Evolutionary conservation across 2,113 vertebrate genomes (phyloP).

Genomic region (Gnathonemus longibarbis): DNA sequence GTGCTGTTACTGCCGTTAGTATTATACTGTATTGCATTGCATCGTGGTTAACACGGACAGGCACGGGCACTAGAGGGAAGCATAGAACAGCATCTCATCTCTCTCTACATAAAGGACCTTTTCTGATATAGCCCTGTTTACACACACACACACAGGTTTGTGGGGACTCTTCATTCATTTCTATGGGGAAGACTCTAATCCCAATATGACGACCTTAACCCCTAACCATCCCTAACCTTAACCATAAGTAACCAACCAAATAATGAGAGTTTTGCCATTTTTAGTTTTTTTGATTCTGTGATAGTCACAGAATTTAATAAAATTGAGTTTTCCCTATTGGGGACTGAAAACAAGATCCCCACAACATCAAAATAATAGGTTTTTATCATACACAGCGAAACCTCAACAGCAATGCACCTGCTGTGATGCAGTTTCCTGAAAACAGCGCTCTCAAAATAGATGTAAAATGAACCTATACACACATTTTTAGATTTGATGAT

Average conservation of each 20-base stretch:
- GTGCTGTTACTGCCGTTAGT: neutral
- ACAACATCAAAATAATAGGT: neutral
- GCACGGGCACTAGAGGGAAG: slow-evolving; percentile 56
- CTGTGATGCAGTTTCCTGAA: no score
- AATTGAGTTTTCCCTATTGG: neutral
- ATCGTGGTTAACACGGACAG: neutral
- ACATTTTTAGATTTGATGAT: no score
- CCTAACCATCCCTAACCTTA: neutral
- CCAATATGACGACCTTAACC: neutral
- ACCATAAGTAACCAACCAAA: neutral
- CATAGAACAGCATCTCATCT: slow-evolving; percentile 45
- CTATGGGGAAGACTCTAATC: neutral
- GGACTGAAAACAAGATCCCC: neutral
- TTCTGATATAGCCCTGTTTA: neutral
- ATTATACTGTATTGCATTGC: neutral
- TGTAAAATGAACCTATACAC: no score
- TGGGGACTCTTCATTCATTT: no score
- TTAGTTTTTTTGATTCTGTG: neutral
- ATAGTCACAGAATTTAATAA: neutral
- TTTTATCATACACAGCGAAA: neutral
- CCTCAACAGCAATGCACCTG: no score
- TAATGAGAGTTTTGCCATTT: neutral
- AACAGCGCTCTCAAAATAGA: no score
- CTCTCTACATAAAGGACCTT: neutral
- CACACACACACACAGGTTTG: neutral